Conservation (phyloP, 37 sponge, comb jelly and placozoan species). For the Haliclona indistincta region DNA sequence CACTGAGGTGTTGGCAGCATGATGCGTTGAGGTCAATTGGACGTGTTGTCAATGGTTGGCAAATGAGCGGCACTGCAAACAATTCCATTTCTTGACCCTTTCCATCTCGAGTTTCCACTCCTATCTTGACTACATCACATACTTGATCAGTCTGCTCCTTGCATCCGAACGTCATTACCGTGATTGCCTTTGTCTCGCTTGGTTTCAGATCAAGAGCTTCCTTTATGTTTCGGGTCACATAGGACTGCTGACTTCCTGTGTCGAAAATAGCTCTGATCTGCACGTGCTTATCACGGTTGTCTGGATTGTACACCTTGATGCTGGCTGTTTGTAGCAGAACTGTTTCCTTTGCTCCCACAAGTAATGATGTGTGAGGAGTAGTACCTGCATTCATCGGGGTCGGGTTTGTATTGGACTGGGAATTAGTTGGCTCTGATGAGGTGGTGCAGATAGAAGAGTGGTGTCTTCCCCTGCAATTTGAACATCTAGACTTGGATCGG, state of each 20-base stretch:
- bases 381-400: no score
- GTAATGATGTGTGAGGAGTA: no score
- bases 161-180: background rate
- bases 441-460: slow-evolving; percentile 28
- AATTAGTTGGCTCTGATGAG: no score
- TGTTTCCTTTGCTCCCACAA: background rate
- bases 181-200: background rate
- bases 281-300: background rate
- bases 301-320: background rate
- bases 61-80: background rate
- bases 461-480: slow-evolving; percentile 26
- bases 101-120: background rate
- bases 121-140: background rate
- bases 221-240: background rate
- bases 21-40: background rate
- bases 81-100: background rate
- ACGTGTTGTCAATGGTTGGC: slow-evolving; percentile 2
- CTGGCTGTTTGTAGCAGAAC: slow-evolving; percentile 1
- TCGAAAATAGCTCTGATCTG: background rate
- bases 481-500: slow-evolving; percentile 17
- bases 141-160: background rate
- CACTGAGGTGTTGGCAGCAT: background rate
- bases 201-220: background rate
- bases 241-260: background rate
- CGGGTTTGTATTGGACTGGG: no score